phyloP scores from a whole-genome alignment of 2,888 invertebrate species.

The Trichogramma dendrolimi region DNA sequence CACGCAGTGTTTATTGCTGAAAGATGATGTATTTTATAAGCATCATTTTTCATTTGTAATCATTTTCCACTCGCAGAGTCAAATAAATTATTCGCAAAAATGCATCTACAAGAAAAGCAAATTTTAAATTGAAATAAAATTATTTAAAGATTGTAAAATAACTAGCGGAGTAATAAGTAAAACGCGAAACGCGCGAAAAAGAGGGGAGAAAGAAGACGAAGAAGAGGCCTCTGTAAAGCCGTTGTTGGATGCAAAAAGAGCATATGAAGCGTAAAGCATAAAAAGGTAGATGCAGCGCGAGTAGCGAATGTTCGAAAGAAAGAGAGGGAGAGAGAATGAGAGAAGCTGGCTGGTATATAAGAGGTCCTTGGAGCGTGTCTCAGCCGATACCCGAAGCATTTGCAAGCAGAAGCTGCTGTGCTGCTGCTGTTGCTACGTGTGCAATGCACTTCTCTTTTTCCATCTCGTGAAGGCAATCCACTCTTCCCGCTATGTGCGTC shows the following conservation, averaged over 20 bases:
- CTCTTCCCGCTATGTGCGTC: not conserved
- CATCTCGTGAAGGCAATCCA: conserved; percentile 8
- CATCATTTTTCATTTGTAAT: no score
- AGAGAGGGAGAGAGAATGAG: not conserved
- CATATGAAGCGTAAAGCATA: no score
- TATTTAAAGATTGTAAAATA: no score
- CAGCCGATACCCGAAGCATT: conserved; percentile 15
- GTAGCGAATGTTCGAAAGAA: not conserved
- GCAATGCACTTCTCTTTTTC: not conserved
- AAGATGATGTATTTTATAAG: no score
- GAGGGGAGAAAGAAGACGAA: not conserved
- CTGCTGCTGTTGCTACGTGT: not conserved
- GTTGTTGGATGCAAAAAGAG: no score
- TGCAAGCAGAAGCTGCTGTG: conserved; percentile 15
- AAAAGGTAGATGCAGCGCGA: no score
- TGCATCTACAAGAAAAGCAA: no score
- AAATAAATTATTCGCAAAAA: no score
- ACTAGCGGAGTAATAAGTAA: conserved; percentile 2
- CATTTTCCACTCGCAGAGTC: no score
- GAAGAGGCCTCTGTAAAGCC: not conserved
- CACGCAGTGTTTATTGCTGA: no score
- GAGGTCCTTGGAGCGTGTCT: conserved; percentile 19
- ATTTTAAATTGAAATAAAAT: no score
- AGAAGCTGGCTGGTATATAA: not conserved
- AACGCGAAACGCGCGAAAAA: conserved; percentile 5